Evolutionary conservation across 2,888 invertebrate genomes (phyloP), one percentile per base, ranked within the genome.

Genomic region (Stenodera caucasica): DNA sequence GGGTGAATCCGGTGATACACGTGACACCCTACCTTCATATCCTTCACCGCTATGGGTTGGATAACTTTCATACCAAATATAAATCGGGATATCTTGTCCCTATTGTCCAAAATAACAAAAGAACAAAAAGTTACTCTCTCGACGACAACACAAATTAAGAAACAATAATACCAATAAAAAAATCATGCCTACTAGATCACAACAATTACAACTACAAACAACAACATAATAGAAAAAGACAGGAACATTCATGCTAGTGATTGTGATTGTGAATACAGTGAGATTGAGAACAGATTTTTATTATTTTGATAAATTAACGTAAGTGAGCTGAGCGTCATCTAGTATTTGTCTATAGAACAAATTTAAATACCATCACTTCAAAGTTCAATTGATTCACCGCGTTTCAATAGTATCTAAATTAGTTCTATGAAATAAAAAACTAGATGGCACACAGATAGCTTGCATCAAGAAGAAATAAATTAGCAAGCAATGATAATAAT

Each of bases 21-120:
- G 88, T 67, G 94, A 92, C 78, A 95, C 95, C 65, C 96, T 85
- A 72, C 93, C 94, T 81, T 95, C 94, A 84, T 95, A 96, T 56
- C 94, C 95, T 81, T 93, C 92, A 75, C 93, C 96, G 82, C 94
- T 93, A 86, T 96, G 97, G 70, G 96, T 94, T 73, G 95, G 95
- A 84, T 97, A 97, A 81, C 94, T 94, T 84, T 96, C 95, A 87
- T 96, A 97, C 93, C 96, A 96, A 84, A 96, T 95, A 87, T 96
- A 96, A 82, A 97, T 95, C 75, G 96, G 96, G 83, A 94, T 91
- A 85, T 95, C 94, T 85, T 94, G 90, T 81, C 94, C 95, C 94
- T 95, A 86, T 33, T 33, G 0, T 2, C 14, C 2, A 9, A 18
- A 40, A 8, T n/a, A 40, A 40, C 5, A 40, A 40, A 7, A 9